These are phyloP conservation scores for Beris chalybata DNA, from an alignment of 2,888 invertebrate genomes.

Conservation along the genomic window DNA sequence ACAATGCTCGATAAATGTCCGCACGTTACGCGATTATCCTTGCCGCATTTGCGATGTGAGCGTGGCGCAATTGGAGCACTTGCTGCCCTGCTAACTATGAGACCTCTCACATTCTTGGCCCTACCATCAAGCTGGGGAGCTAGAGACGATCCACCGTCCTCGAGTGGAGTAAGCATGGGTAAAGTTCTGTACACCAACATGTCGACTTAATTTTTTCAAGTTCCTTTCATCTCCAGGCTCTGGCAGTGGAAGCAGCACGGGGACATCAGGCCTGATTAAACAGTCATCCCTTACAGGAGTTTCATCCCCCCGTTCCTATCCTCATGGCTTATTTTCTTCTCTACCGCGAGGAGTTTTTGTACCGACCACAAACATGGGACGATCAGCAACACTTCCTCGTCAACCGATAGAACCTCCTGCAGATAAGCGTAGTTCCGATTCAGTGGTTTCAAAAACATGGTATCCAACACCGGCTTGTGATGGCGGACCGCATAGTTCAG, in stretches of 20 bases:
- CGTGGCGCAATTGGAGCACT: constrained; percentile 59
- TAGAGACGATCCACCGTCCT: constrained; percentile 59
- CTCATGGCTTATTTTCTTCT: constrained; percentile 56
- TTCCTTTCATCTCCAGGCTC: constrained; percentile 46
- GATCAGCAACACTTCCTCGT: constrained; percentile 58
- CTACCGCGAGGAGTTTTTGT: constrained; percentile 58
- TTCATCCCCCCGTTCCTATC: constrained; percentile 49
- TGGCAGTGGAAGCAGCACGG: constrained; percentile 58
- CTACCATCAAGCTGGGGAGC: constrained; percentile 60
- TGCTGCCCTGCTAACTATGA: constrained; percentile 56
- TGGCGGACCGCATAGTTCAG: constrained; percentile 51
- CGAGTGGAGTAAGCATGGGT: constrained; percentile 59
- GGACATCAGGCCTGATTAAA: constrained; percentile 49
- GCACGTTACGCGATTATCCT: constrained; percentile 58
- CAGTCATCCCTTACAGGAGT: constrained; percentile 48
- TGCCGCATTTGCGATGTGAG: constrained; percentile 61
- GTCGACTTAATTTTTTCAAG: background rate
- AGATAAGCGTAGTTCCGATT: constrained; percentile 60
- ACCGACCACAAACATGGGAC: constrained; percentile 56
- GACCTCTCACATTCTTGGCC: constrained; percentile 59
- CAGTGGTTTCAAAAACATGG: constrained; percentile 59
- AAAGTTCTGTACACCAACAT: constrained; percentile 40
- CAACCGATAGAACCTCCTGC: constrained; percentile 56
- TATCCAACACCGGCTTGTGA: constrained; percentile 61
- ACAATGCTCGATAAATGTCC: constrained; percentile 58